Evolutionary conservation across 2,888 invertebrate genomes (phyloP).

Genomic region (Rutpela maculata): DNA sequence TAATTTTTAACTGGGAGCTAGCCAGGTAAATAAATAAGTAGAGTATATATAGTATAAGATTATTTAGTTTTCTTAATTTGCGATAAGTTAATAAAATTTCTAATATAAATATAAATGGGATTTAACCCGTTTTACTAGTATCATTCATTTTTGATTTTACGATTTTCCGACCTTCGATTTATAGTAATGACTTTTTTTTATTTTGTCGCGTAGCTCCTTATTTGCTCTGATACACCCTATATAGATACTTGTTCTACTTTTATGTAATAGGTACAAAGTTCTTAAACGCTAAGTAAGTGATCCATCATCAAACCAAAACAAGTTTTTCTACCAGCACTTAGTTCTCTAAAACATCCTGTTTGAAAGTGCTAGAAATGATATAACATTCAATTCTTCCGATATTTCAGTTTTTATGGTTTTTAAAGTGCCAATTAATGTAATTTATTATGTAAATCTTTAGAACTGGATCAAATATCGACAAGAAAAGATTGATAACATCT

Average conservation of each 20-base stretch:
- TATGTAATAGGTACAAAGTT: neutral
- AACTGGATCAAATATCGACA: slow-evolving; percentile 22
- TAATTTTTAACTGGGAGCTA: too few species aligned
- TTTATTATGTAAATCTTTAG: slow-evolving; percentile 33
- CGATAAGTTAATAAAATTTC: too few species aligned
- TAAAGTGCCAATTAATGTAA: slow-evolving; percentile 23
- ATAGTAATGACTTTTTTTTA: too few species aligned
- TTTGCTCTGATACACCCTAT: neutral
- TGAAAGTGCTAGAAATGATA: neutral
- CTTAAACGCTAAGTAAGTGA: neutral
- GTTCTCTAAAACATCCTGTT: slow-evolving; percentile 14
- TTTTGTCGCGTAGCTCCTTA: too few species aligned
- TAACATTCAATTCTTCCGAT: neutral
- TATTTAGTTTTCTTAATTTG: too few species aligned
- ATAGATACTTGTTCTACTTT: neutral
- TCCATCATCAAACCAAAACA: neutral
- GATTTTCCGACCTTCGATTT: too few species aligned
- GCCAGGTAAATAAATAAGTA: too few species aligned
- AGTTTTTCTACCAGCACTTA: neutral
- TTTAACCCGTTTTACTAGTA: too few species aligned
- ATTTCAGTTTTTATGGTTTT: neutral
- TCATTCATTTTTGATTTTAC: too few species aligned
- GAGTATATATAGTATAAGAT: too few species aligned
- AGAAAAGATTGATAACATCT: slow-evolving; percentile 16
- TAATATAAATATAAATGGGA: too few species aligned